A percentile compares a stretch with the other conserved stretches of the same genome.
Conservation (phyloP, 2,797 vertebrate species). For the Coilia nasus region DNA sequence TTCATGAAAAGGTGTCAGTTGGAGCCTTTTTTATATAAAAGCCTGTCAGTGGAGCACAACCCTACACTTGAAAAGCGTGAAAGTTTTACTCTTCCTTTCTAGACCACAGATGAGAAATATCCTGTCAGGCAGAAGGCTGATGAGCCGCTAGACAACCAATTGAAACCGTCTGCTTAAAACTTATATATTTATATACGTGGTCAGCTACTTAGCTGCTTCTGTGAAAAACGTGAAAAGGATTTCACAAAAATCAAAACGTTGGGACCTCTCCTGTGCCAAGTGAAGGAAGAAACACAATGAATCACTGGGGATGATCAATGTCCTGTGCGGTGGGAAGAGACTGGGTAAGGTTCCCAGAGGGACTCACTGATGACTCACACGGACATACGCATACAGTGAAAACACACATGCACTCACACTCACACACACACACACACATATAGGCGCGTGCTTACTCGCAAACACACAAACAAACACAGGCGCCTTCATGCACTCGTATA, state of each 20-base stretch:
- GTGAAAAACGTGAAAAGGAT: background rate
- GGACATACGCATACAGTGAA: slow-evolving; percentile 16
- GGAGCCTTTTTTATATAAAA: background rate
- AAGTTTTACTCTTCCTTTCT: slow-evolving; percentile 19
- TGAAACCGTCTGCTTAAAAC: background rate
- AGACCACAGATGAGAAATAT: slow-evolving; percentile 10
- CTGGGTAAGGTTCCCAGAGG: slow-evolving; percentile 6
- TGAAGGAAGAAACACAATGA: slow-evolving; percentile 17
- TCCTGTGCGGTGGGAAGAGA: slow-evolving; percentile 19
- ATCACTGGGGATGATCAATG: slow-evolving; percentile 20
- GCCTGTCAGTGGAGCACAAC: background rate
- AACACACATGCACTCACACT: background rate
- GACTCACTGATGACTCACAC: background rate
- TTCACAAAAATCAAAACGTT: background rate
- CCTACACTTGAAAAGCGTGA: slow-evolving; percentile 20
- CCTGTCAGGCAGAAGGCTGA: background rate
- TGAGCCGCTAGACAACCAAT: background rate
- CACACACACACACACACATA: background rate
- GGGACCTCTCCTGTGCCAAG: slow-evolving; percentile 15
- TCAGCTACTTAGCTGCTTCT: background rate
- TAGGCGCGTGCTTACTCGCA: background rate
- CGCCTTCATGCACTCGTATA: background rate
- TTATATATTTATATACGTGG: slow-evolving; percentile 19
- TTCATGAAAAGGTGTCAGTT: slow-evolving; percentile 15
- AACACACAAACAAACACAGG: background rate